phyloP scores from a whole-genome alignment of 1,140 invertebrate genomes.

The Drosophila obscura region DNA sequence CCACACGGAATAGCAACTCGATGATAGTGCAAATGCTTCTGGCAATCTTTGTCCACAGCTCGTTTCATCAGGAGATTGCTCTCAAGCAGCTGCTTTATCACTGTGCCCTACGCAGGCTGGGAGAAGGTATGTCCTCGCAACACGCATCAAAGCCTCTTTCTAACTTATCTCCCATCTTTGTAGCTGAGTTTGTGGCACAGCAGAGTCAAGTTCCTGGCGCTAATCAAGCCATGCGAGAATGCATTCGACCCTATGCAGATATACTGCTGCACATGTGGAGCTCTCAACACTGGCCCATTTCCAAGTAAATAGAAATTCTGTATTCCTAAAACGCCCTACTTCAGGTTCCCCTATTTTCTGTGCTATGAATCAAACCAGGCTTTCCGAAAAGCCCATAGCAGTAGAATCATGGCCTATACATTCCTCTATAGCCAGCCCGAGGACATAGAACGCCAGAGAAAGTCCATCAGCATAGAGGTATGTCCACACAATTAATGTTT shows the following conservation, averaged over 20 bases:
- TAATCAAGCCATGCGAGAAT: constrained; percentile 28
- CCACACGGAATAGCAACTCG: constrained; percentile 53
- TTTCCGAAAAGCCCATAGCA: constrained; percentile 41
- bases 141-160: too few relatives aligned
- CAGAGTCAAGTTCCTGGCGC: constrained; percentile 16
- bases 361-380: constrained; percentile 49
- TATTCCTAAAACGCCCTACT: neutral
- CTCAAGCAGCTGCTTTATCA: constrained; percentile 47
- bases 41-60: constrained; percentile 60
- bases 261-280: constrained; percentile 55
- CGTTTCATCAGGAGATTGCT: constrained; percentile 64
- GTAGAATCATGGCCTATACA: constrained; percentile 45
- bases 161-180: neutral
- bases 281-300: constrained; percentile 37
- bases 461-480: constrained; percentile 31
- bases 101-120: constrained; percentile 40
- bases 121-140: constrained; percentile 42
- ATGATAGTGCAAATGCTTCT: constrained; percentile 56
- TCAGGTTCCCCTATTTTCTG: constrained; percentile 70
- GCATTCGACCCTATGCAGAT: constrained; percentile 52
- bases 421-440: constrained; percentile 51
- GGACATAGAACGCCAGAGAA: constrained; percentile 35
- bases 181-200: constrained; percentile 64
- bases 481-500: too few relatives aligned
- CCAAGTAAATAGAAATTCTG: constrained; percentile 44